Percentiles rank a stretch among this genome's conserved stretches.
Conservation (phyloP, 1,140 invertebrate species). For the Lordiphosa stackelbergi region DNA sequence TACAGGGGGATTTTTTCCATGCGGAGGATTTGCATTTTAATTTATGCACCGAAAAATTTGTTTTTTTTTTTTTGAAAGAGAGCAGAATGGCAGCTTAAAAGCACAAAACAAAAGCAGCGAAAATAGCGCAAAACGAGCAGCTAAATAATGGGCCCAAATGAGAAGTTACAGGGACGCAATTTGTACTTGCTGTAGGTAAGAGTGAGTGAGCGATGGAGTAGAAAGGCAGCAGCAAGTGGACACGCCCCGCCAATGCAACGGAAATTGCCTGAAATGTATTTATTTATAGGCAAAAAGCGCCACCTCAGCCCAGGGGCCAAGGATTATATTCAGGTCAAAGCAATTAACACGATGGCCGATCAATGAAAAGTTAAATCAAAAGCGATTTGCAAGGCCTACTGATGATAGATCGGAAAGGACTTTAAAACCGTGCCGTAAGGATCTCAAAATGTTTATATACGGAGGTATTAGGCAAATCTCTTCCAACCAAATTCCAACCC, state of each 20-base stretch:
- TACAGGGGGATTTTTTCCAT: conserved; percentile 74
- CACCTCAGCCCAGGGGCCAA: neutral
- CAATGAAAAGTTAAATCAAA: neutral
- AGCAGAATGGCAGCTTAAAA: conserved; percentile 16
- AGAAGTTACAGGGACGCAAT: conserved; percentile 61
- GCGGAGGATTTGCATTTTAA: conserved; percentile 76
- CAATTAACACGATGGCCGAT: conserved; percentile 27
- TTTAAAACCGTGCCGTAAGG: no score
- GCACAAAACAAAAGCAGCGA: conserved; percentile 28
- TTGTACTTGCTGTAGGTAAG: conserved; percentile 41
- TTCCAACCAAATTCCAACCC: no score
- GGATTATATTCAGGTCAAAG: conserved; percentile 19
- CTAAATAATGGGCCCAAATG: conserved; percentile 58
- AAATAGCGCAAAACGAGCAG: conserved; percentile 17
- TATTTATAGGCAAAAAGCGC: conserved; percentile 39
- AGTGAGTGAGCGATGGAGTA: conserved; percentile 21
- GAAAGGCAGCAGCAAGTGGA: conserved; percentile 15
- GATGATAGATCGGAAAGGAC: no score
- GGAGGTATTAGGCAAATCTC: no score
- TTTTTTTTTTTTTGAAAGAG: conserved; percentile 28
- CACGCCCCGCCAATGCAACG: conserved; percentile 31
- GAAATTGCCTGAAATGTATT: conserved; percentile 50
- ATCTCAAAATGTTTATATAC: no score
- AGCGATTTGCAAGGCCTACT: no score
- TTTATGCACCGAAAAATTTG: conserved; percentile 75